phyloP scores from a whole-genome alignment of 2,113 vertebrate genomes.

The Cryptotis parvus region DNA sequence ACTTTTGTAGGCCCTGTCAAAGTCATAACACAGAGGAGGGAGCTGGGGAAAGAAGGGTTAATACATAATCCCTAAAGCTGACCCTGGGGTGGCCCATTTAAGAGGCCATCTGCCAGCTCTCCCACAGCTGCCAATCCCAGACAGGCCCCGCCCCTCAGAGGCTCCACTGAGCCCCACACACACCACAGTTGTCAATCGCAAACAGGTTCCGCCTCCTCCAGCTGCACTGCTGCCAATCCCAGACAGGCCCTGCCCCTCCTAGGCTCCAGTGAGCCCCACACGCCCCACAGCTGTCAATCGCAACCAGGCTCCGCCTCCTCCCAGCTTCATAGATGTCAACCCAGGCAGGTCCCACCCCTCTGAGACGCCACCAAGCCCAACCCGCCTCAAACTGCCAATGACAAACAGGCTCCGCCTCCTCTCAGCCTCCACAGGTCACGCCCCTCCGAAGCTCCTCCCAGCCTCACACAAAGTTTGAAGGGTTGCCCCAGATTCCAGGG shows the following conservation, averaged over 20 bases:
- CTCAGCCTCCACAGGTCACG: no score
- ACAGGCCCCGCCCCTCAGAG: conserved; percentile 51
- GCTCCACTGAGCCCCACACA: background rate
- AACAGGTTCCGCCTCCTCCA: background rate
- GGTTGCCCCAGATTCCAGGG: background rate
- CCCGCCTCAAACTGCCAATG: no score
- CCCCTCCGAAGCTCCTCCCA: no score
- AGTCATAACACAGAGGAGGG: background rate
- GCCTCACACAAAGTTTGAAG: no score
- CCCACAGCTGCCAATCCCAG: conserved; percentile 74
- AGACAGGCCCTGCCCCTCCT: no score
- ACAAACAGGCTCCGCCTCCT: background rate
- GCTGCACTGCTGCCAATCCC: background rate
- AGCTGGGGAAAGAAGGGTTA: conserved; percentile 84
- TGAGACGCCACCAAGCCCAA: background rate
- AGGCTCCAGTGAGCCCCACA: no score
- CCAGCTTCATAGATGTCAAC: conserved; percentile 79
- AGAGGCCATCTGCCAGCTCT: conserved; percentile 86
- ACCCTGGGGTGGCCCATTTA: conserved; percentile 86
- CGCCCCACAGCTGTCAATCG: background rate
- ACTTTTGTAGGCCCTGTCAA: background rate
- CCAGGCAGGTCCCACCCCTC: conserved; percentile 50
- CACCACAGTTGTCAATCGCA: no score
- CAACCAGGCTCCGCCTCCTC: conserved; percentile 83
- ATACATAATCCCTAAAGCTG: conserved; percentile 81